A percentile compares a stretch with the other conserved stretches of the same genome.
These are phyloP conservation scores for Nebria salina DNA, from an alignment of 2,888 invertebrate species.

Conservation along the genomic window DNA sequence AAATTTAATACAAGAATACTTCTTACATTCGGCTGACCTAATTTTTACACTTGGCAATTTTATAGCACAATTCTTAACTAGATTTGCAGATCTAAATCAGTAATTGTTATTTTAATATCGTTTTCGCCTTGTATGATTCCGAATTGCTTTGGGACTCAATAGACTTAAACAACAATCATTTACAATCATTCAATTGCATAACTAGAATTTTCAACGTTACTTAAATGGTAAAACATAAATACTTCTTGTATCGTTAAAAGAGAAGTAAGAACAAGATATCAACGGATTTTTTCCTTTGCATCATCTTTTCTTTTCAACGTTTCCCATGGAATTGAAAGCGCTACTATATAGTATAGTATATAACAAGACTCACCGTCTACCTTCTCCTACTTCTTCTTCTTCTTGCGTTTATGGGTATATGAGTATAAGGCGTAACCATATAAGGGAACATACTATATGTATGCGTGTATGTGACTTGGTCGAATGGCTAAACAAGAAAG, in stretches of 20 bases:
- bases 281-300: not conserved
- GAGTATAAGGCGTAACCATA: slow-evolving; percentile 29
- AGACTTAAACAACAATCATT: not conserved
- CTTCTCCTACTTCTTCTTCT: slow-evolving; percentile 10
- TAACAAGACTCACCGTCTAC: not conserved
- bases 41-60: not conserved
- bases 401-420: slow-evolving; percentile 23
- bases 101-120: too few relatives aligned
- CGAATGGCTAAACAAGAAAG: not conserved
- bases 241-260: not conserved
- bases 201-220: not conserved
- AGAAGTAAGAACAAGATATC: slow-evolving; percentile 10
- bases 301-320: not conserved
- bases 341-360: not conserved
- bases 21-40: not conserved
- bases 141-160: too few relatives aligned
- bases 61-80: too few relatives aligned
- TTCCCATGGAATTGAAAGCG: slow-evolving; percentile 17
- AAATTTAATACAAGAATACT: not conserved
- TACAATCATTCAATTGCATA: not conserved
- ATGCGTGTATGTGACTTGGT: slow-evolving; percentile 5
- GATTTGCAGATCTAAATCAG: too few relatives aligned
- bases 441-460: slow-evolving; percentile 19
- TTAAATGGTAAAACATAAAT: not conserved
- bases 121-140: too few relatives aligned